Base-by-base conservation (phyloP, 1,140 invertebrate genomes). In the Brachionus sp. region DNA sequence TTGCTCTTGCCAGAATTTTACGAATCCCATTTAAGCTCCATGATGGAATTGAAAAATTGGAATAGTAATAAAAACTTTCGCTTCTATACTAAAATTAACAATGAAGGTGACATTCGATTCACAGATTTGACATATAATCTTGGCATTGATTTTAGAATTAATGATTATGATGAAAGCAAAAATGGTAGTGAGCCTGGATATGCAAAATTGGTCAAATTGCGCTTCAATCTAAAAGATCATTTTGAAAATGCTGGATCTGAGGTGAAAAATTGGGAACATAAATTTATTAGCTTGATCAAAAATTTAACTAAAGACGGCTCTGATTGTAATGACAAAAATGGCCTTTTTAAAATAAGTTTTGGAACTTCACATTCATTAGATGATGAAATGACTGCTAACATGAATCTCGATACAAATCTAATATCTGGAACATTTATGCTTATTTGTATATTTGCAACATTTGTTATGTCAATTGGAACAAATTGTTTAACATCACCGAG, bases 41-140 rank as follows among this genome's bases (percentile, higher is more conserved):
- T 19, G 0, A 62, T 66, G 77, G 19, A 39, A 19, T 10, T 19
- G 9, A 80, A 80, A 35, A 35, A 10, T 19, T 44, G 33, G 23
- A 25, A 66, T 66, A 23, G 37, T 16, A 75, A 44, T 44, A 80
- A 29, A 57, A 66, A 80, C 37, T 57, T 80, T 66, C 44, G 77
- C 7, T 62, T 62, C 33, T 80, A 57, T 37, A 19, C 57, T 2
- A 80, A 25, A 7, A 12, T 39, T 39, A 13, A 13, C 23, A 10
- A 39, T 10, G 16, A 10, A 10, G 73, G 73, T 10, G 13, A 37
- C 44, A 44, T 66, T 39, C 13, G 77, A 29, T 44, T 80, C 1
- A 80, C 77, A 2, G 77, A 80, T 33, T 35, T 80, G 7, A 80
- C 29, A 10, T 80, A 80, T 46, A 80, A 80, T 66, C 39, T 80